Conservation (phyloP, 2,113 vertebrate genomes). For the Oryzias melastigma region DNA sequence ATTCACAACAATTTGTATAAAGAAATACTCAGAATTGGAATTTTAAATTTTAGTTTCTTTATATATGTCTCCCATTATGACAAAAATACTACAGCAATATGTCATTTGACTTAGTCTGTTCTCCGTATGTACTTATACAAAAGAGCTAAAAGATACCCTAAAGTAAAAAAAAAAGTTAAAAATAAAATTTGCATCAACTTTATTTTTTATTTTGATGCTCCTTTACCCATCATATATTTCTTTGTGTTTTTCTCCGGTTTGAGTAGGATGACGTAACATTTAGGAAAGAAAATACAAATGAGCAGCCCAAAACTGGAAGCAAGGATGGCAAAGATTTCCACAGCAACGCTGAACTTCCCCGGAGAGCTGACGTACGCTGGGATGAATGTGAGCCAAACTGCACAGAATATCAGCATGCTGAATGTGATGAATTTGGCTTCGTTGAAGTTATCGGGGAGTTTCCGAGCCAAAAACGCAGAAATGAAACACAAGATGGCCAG, state of each 20-base stretch:
- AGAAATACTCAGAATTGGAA: too few species aligned
- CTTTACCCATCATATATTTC: constrained; percentile 68
- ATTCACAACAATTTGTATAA: too few species aligned
- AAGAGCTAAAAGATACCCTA: too few species aligned
- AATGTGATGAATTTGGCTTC: constrained; percentile 80
- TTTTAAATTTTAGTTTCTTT: too few species aligned
- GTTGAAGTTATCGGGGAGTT: constrained; percentile 77
- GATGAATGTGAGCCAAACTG: constrained; percentile 78
- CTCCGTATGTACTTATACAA: too few species aligned
- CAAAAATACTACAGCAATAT: too few species aligned
- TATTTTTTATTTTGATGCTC: neutral
- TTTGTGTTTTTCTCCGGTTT: constrained; percentile 75
- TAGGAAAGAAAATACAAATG: constrained; percentile 74
- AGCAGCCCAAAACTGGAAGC: constrained; percentile 75
- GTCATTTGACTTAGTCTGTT: too few species aligned
- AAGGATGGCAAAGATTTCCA: constrained; percentile 80
- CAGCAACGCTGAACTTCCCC: constrained; percentile 77
- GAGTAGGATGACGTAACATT: constrained; percentile 74
- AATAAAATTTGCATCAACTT: too few species aligned
- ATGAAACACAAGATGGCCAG: constrained; percentile 72
- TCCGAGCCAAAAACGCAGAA: constrained; percentile 74
- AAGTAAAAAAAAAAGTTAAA: too few species aligned
- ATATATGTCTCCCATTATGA: too few species aligned
- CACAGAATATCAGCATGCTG: constrained; percentile 80
- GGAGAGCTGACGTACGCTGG: constrained; percentile 79